Evolutionary conservation across 2,888 invertebrate genomes (phyloP).

Genomic region (Gymnosoma rotundatum): DNA sequence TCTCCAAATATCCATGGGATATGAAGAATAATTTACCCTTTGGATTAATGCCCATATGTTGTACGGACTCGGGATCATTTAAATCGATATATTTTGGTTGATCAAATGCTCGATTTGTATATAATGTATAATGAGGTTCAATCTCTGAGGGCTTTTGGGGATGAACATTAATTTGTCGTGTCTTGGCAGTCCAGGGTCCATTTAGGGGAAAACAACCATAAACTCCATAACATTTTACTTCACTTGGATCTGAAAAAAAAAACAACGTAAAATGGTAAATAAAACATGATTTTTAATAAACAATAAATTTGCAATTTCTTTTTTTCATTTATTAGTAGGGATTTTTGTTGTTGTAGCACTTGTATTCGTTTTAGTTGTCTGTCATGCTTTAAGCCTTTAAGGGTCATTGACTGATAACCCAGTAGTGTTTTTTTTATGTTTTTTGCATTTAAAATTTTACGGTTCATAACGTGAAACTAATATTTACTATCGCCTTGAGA

Average conservation of each 20-base stretch:
- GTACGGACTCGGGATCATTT: constrained; percentile 86
- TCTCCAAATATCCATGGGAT: constrained; percentile 93
- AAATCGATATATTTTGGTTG: constrained; percentile 86
- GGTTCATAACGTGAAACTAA: constrained; percentile 17
- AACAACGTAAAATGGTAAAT: not conserved
- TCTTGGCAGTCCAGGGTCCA: constrained; percentile 90
- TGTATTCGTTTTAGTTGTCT: constrained; percentile 41
- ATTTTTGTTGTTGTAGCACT: constrained; percentile 3
- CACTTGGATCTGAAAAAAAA: constrained; percentile 78
- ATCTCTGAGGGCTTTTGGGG: constrained; percentile 88
- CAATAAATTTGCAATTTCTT: constrained; percentile 8
- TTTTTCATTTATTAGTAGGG: constrained; percentile 10
- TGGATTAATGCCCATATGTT: constrained; percentile 85
- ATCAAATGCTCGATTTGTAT: constrained; percentile 83
- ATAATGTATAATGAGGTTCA: constrained; percentile 84
- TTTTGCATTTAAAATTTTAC: constrained; percentile 30
- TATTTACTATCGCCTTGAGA: not conserved
- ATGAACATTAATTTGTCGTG: constrained; percentile 90
- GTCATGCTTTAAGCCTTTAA: constrained; percentile 59
- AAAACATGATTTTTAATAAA: not conserved
- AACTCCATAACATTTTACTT: constrained; percentile 88
- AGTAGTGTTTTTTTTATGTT: constrained; percentile 15
- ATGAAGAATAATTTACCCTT: constrained; percentile 88
- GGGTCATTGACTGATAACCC: constrained; percentile 49
- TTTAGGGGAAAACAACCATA: constrained; percentile 92